These are phyloP conservation scores for Gymnodraco acuticeps DNA, from an alignment of 2,797 vertebrate genomes.

Conservation along the genomic window DNA sequence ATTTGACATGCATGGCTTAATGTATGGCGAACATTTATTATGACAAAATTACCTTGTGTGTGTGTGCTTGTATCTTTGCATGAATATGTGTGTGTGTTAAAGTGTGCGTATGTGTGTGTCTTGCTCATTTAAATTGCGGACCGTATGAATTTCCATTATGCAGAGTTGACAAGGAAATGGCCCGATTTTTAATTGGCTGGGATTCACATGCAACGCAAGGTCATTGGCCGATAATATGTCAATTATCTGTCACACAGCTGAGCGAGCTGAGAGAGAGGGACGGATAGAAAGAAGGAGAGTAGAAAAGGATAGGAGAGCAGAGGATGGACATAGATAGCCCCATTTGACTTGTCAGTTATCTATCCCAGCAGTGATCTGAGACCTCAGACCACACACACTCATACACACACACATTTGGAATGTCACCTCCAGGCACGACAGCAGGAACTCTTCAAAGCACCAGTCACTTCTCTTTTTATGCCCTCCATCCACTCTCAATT, in stretches of 20 bases:
- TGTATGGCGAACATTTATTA: conserved; percentile 54
- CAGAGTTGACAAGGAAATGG: conserved; percentile 64
- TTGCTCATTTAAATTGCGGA: conserved; percentile 49
- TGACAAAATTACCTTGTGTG: conserved; percentile 29
- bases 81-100: conserved; percentile 1
- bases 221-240: conserved; percentile 76
- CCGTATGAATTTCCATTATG: conserved; percentile 63
- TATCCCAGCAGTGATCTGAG: conserved; percentile 45
- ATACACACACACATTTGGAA: conserved; percentile 37
- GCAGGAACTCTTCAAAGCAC: conserved; percentile 63
- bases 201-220: conserved; percentile 64
- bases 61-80: conserved; percentile 30
- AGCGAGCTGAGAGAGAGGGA: conserved; percentile 23
- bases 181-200: conserved; percentile 70
- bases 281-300: background rate
- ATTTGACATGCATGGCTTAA: conserved; percentile 60
- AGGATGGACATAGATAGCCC: conserved; percentile 48
- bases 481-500: conserved; percentile 18
- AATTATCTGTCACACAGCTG: conserved; percentile 66
- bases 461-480: conserved; percentile 35
- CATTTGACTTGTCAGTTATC: conserved; percentile 72
- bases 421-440: conserved; percentile 75
- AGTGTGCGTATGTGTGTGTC: conserved; percentile 15
- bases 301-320: conserved; percentile 11
- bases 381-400: conserved; percentile 36